Conservation (phyloP, 2,797 vertebrate genomes). For the Pempheris klunzingeri region DNA sequence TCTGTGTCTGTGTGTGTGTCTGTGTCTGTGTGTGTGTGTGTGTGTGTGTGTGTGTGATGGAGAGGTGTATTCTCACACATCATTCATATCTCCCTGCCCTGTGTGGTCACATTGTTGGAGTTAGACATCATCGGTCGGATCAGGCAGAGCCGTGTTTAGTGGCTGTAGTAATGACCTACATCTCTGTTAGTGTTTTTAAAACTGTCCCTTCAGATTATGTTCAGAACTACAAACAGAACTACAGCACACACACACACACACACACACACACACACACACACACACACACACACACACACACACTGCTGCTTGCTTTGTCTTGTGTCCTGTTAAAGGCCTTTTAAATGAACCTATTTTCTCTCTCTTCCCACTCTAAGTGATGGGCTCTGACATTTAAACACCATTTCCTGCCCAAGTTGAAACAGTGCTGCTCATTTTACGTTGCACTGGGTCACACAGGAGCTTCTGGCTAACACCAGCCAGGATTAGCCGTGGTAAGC, state of each 20-base stretch:
- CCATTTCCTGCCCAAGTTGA: neutral
- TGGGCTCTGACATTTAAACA: neutral
- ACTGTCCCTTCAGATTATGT: constrained; percentile 44
- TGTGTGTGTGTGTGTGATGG: constrained; percentile 36
- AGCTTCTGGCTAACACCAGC: neutral
- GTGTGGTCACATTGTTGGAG: constrained; percentile 73
- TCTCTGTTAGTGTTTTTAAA: constrained; percentile 59
- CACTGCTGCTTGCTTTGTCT: constrained; percentile 1
- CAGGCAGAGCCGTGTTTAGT: constrained; percentile 48
- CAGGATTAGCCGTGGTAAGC: neutral
- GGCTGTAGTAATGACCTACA: constrained; percentile 56
- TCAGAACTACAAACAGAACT: constrained; percentile 25
- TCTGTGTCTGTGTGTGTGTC: constrained; percentile 33
- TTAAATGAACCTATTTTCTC: neutral
- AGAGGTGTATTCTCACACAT: constrained; percentile 73
- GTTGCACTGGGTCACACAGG: too few species aligned
- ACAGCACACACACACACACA: too few species aligned
- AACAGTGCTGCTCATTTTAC: neutral
- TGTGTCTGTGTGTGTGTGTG: constrained; percentile 35
- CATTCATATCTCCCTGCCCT: constrained; percentile 70
- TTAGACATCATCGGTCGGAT: constrained; percentile 64
- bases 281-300: too few species aligned
- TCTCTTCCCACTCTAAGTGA: neutral
- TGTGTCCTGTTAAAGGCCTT: neutral
- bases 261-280: too few species aligned